Base-by-base conservation (phyloP, 2,797 vertebrate species). In the Psittacula echo region DNA sequence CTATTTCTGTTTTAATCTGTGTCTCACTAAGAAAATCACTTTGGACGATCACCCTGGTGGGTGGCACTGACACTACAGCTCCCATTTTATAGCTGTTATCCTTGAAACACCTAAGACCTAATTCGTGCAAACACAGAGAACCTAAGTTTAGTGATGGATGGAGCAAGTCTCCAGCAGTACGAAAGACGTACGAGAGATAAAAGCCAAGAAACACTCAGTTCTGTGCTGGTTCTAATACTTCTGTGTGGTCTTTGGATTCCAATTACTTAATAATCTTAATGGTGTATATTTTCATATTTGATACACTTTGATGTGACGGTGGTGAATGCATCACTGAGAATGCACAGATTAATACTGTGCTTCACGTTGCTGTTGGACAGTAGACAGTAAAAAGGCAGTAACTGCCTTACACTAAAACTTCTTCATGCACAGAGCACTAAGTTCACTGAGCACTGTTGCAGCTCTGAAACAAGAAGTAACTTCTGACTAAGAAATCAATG, bases 1-100 rank as follows among this genome's bases (percentile, higher is more conserved):
- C 21, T 87, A 29, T 37, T 83, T 80, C 41, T 93, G 37, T 17
- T 85, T 23, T 42, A 61, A 92, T 51, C 15, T 39, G 32, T 27
- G 21, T 47, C 76, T 87, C 56, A 37, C 44, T 83, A 62, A 92
- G 85, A 93, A 96, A 90, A 85, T 48, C 32, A 75, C 42, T 88
- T 84, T 16, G 77, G 68, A 83, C 1, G 1, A 85, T 73, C 58
- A 93, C 42, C 64, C 18, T 51, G 13, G 54, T 82, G 47, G 81
- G 74, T 70, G 56, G 78, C n/a, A 91, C 50, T 82, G 51, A 85
- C 47, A 82, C 42, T 48, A 50, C 47, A 66, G 71, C 34, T 83
- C 13, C 8, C 37, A 48, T 80, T 83, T 90, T 56, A 71, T 26
- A 90, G 39, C 4, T 47, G 10, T 60, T 74, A 45, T 32, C 30